Conservation (phyloP, 2,113 vertebrate genomes). For the Mirza zaza region DNA sequence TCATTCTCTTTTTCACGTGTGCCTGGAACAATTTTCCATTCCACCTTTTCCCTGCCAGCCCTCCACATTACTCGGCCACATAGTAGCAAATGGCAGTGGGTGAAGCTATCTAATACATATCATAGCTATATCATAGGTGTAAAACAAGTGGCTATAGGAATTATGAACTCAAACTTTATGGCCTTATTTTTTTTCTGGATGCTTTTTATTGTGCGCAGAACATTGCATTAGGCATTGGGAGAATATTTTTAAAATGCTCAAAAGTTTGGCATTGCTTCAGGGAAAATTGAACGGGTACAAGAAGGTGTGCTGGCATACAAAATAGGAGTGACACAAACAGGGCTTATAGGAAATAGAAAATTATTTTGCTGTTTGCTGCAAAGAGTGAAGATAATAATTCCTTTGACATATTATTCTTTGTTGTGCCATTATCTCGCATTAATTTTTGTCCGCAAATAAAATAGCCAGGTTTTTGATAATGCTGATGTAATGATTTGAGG, state of each 20-base stretch:
- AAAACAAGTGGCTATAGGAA: not conserved
- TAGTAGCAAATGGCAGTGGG: not conserved
- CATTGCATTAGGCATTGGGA: not conserved
- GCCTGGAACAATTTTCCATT: not conserved
- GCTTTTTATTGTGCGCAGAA: not conserved
- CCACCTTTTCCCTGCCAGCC: rapidly evolving
- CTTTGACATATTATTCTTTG: conserved; percentile 5
- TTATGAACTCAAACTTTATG: not conserved
- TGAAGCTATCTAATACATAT: not conserved
- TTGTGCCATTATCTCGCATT: not conserved
- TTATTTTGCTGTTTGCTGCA: not conserved
- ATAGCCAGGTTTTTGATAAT: not conserved
- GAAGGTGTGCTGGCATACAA: not conserved
- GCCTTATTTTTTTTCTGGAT: not conserved
- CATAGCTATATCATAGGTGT: no score
- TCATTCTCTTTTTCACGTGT: not conserved
- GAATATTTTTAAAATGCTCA: not conserved
- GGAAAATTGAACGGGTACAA: not conserved
- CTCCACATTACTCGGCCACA: not conserved
- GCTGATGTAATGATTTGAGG: not conserved
- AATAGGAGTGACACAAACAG: not conserved
- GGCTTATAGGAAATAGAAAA: not conserved
- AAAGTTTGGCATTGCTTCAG: not conserved
- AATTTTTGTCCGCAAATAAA: not conserved
- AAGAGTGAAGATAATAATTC: not conserved